Percentiles rank a stretch among this genome's conserved stretches.
These are phyloP conservation scores for Sarcophaga peregrina DNA, from an alignment of 1,140 invertebrate genomes.

Conservation along the genomic window DNA sequence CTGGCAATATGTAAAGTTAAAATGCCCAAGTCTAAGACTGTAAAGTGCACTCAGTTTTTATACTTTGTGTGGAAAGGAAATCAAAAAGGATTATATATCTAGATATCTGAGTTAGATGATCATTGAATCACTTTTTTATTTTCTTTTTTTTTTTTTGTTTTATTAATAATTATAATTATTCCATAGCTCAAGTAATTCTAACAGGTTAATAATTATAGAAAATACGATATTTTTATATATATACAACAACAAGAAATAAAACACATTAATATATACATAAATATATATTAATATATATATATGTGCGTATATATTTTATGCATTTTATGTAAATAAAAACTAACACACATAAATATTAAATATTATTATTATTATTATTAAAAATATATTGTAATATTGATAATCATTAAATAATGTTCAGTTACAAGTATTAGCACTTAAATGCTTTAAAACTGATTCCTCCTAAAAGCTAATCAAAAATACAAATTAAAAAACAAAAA, in stretches of 20 bases:
- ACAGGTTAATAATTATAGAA: slow-evolving; percentile 39
- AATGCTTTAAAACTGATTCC: slow-evolving; percentile 14
- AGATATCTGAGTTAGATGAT: neutral
- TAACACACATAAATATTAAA: neutral
- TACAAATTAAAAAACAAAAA: neutral
- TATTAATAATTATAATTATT: slow-evolving; percentile 24
- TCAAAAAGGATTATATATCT: neutral
- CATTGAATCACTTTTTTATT: neutral
- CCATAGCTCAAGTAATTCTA: slow-evolving; percentile 40
- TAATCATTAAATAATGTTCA: neutral
- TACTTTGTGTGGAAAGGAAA: neutral
- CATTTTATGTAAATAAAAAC: slow-evolving; percentile 39
- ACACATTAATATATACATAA: too few relatives aligned
- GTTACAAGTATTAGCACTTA: neutral
- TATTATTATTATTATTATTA: neutral
- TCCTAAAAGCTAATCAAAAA: neutral
- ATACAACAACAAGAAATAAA: neutral
- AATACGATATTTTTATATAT: slow-evolving; percentile 41
- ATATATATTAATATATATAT: neutral
- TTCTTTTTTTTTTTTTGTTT: too few relatives aligned
- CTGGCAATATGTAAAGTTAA: neutral
- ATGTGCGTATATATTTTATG: slow-evolving; percentile 36
- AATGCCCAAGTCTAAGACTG: neutral
- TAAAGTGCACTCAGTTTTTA: neutral
- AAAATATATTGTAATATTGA: too few relatives aligned